Base-by-base conservation (phyloP, 2,888 invertebrate species). In the Cinara cedri region DNA sequence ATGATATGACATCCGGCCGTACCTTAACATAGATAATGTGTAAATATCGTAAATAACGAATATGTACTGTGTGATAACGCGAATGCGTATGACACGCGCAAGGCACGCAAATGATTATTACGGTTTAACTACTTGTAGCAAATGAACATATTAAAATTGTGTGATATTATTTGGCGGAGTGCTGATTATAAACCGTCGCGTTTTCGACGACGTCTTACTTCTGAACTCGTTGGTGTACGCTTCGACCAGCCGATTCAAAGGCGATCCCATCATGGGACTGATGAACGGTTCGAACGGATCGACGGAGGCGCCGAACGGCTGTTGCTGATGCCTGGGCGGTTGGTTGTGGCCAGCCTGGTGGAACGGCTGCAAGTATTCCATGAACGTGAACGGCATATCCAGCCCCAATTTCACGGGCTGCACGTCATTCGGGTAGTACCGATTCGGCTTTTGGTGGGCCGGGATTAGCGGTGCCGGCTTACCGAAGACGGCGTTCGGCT, bases 161-260 rank as follows among this genome's bases (percentile, higher is more conserved):
- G 34, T 34, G 3, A 3, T 34, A 6, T 34, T 34, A 34, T 34
- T 34, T 34, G 34, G 34, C 3, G 3, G 34, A 34, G 3, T 3
- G 34, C 34, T 34, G 34, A 34, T 4, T 4, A 34, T 34, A 34
- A 34, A 34, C 34, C 34, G 34, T 34, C 11, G 19, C 26, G 16
- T 63, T 19, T 34, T 6, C n/a, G 8, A 3, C 14, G 34, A 0
- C 34, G 21, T 57, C 72, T 19, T 57, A 76, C 76, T 44, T 76
- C 46, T 76, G 26, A 76, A 76, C 19, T 76, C 76, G 42, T 76
- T 65, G 46, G 65, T 57, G 66, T 76, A 76, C 24, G 66, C 76
- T 19, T 76, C 42, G 46, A 76, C n/a, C 57, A 76, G 9, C 46
- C 46, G 55, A 16, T 49, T n/a, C 34, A 76, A 68, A 1, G 34